phyloP scores from a whole-genome alignment of 2,888 invertebrate genomes.

The Drosophila mimetica region DNA sequence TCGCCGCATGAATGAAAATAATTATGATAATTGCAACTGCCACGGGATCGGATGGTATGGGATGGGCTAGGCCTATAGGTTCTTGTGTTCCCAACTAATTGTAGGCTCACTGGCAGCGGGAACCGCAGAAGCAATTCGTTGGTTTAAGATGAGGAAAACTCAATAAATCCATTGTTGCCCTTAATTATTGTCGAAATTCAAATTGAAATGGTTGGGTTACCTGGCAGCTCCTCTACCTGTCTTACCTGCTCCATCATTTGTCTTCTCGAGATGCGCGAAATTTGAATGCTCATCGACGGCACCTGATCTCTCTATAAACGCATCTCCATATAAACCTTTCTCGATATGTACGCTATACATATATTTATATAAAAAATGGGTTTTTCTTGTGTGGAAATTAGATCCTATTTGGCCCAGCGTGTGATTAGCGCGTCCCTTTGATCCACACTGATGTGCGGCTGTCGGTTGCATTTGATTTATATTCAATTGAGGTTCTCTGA shows the following conservation, averaged over 20 bases:
- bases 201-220: constrained; percentile 59
- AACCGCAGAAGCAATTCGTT: constrained; percentile 61
- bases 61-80: constrained; percentile 9
- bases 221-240: constrained; percentile 35
- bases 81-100: constrained; percentile 61
- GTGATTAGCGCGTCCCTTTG: constrained; percentile 78
- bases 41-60: constrained; percentile 31
- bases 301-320: constrained; percentile 70
- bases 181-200: constrained; percentile 80
- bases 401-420: constrained; percentile 81
- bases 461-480: constrained; percentile 52
- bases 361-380: constrained; percentile 56
- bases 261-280: constrained; percentile 77
- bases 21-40: constrained; percentile 74
- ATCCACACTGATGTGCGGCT: constrained; percentile 48
- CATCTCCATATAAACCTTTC: constrained; percentile 33
- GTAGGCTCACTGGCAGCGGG: constrained; percentile 63
- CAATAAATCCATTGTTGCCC: constrained; percentile 79
- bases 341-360: constrained; percentile 2
- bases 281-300: constrained; percentile 78
- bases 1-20: constrained; percentile 75
- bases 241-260: constrained; percentile 65
- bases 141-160: constrained; percentile 54
- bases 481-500: constrained; percentile 51
- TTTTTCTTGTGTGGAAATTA: constrained; percentile 75